These are phyloP conservation scores for Corythornis madagascariensis DNA, from an alignment of 2,113 vertebrate genomes.

Conservation along the genomic window DNA sequence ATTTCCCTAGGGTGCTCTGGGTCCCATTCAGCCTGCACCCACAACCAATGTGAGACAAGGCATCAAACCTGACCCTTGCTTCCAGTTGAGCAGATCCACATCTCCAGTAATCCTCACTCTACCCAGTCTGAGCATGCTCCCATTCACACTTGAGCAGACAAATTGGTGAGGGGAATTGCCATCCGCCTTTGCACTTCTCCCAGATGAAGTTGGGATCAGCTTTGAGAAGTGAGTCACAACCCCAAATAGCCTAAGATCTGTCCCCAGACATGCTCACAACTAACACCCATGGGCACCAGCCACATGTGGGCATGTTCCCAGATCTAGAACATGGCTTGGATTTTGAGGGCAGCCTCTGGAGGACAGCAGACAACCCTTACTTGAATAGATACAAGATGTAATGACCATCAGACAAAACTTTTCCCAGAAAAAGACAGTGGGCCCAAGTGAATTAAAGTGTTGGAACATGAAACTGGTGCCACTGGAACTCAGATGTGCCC, in stretches of 20 bases:
- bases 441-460: background rate
- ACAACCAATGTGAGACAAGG: background rate
- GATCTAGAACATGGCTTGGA: background rate
- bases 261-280: background rate
- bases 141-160: background rate
- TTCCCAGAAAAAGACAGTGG: background rate
- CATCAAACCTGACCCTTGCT: background rate
- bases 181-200: background rate
- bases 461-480: background rate
- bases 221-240: background rate
- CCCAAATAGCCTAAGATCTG: background rate
- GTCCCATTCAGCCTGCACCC: background rate
- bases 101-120: background rate
- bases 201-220: background rate
- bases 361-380: background rate
- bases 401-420: background rate
- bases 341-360: background rate
- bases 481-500: background rate
- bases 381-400: background rate
- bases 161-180: background rate
- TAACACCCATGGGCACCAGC: background rate
- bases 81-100: background rate
- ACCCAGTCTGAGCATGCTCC: background rate
- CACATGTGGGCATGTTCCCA: accelerated
- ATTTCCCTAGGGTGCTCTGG: background rate